Evolutionary conservation across 2,888 invertebrate genomes (phyloP).

Genomic region (Agonum fuliginosum): DNA sequence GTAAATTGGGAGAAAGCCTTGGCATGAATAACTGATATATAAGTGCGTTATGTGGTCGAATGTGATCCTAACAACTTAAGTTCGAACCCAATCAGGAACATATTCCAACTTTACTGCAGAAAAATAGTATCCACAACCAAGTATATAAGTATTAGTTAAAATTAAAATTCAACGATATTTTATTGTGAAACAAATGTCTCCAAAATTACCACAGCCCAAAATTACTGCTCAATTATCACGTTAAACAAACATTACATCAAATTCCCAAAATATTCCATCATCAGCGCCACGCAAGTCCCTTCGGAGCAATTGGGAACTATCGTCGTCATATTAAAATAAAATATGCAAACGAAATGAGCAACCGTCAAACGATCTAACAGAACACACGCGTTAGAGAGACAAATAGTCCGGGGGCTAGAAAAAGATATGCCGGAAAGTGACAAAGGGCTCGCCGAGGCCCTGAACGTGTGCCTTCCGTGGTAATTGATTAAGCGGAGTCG

Average conservation of each 20-base stretch:
- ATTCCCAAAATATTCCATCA: not conserved
- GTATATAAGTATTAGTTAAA: no score
- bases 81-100: no score
- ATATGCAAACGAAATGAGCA: slow-evolving; percentile 21
- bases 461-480: slow-evolving; percentile 6
- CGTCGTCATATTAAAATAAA: slow-evolving; percentile 17
- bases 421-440: slow-evolving; percentile 1
- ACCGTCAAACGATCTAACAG: not conserved
- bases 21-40: no score
- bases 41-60: no score
- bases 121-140: no score
- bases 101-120: no score
- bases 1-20: no score
- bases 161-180: no score
- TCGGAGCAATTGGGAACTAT: slow-evolving; percentile 1
- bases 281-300: not conserved
- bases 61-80: no score
- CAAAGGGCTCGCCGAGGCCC: not conserved
- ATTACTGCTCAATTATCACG: not conserved
- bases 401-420: not conserved
- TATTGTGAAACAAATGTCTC: no score
- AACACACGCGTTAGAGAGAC: slow-evolving; percentile 6
- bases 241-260: slow-evolving; percentile 17
- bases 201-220: not conserved
- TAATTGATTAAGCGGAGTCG: slow-evolving; percentile 12